Conservation (phyloP, 2,113 vertebrate genomes). For the Stigmatopora argus region DNA sequence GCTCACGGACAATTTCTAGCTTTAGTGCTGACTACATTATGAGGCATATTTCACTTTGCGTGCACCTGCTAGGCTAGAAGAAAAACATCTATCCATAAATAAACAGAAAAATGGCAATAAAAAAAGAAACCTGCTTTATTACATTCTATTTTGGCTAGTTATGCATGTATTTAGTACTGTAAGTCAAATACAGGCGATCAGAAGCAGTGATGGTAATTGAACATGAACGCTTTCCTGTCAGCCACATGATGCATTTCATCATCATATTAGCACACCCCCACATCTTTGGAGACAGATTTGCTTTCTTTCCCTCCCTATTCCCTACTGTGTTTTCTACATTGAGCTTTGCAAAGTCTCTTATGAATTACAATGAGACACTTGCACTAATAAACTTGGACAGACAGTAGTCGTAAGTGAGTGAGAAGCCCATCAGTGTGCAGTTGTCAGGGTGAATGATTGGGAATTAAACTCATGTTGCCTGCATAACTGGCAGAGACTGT, state of each 20-base stretch:
- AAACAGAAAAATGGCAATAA: background rate
- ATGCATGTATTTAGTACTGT: background rate
- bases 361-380: conserved; percentile 30
- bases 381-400: conserved; percentile 54
- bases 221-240: conserved; percentile 20
- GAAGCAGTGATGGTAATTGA: conserved; percentile 18
- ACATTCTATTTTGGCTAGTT: background rate
- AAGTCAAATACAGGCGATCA: conserved; percentile 27
- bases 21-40: conserved; percentile 6
- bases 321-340: conserved; percentile 16
- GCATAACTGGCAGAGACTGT: no score
- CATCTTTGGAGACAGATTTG: conserved; percentile 22
- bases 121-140: background rate
- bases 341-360: conserved; percentile 17
- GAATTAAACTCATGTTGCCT: no score
- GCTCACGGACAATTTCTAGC: conserved; percentile 39
- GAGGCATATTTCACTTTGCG: background rate
- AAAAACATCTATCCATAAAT: background rate
- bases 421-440: conserved; percentile 34
- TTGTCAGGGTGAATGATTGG: conserved; percentile 4
- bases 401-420: conserved; percentile 61
- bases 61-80: background rate
- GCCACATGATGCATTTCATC: conserved; percentile 21
- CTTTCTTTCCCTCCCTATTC: conserved; percentile 21
- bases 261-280: conserved; percentile 36